These are phyloP conservation scores for Leptinotarsa juncta DNA, from an alignment of 2,888 invertebrate genomes.

Conservation along the genomic window DNA sequence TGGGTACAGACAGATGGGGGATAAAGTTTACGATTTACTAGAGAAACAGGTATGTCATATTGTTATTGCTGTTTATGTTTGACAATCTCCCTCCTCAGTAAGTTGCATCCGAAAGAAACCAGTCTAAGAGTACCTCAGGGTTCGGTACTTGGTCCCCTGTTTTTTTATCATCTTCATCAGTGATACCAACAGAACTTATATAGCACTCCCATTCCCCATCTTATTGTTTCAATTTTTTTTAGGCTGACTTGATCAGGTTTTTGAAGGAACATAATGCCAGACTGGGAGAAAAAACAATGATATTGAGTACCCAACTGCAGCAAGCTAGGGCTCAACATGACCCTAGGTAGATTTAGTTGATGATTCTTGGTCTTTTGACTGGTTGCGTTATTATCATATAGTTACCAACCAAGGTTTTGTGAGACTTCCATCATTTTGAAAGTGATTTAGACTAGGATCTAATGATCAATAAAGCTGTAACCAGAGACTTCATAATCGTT, in stretches of 20 bases:
- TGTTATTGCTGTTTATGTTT: no score
- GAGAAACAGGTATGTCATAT: conserved; percentile 70
- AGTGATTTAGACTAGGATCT: not conserved
- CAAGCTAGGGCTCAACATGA: conserved; percentile 38
- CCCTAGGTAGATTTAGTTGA: not conserved
- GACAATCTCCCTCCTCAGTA: no score
- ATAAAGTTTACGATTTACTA: conserved; percentile 71
- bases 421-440: not conserved
- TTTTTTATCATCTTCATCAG: no score
- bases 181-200: no score
- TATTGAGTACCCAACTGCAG: conserved; percentile 68
- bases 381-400: conserved; percentile 2
- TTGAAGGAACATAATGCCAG: conserved; percentile 76
- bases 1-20: conserved; percentile 66
- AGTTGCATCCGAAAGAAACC: no score
- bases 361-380: conserved; percentile 5
- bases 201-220: no score
- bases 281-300: conserved; percentile 74
- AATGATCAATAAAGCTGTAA: not conserved
- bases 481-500: no score
- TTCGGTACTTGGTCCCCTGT: no score
- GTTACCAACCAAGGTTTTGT: conserved; percentile 16
- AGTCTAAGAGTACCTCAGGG: no score
- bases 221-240: conserved; percentile 29
- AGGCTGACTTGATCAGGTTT: conserved; percentile 77